Conservation (phyloP, 2,113 vertebrate species). For the Oryzias javanicus region DNA sequence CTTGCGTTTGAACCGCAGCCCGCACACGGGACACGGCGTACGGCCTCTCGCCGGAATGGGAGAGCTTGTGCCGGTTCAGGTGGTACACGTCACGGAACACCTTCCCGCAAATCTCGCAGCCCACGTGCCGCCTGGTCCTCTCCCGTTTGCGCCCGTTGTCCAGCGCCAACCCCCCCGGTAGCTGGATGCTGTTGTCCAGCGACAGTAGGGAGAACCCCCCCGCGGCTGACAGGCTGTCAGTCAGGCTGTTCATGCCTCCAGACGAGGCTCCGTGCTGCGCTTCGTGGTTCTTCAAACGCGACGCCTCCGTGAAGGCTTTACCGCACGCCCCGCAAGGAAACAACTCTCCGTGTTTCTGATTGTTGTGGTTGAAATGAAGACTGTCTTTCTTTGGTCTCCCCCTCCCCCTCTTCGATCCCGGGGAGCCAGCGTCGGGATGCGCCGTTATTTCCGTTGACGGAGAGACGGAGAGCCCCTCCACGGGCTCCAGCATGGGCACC, state of each 20-base stretch:
- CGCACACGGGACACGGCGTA: slow-evolving; percentile 96
- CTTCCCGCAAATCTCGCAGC: slow-evolving; percentile 97
- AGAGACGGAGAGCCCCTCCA: slow-evolving; percentile 83
- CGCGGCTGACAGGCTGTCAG: slow-evolving; percentile 43
- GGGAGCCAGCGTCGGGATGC: slow-evolving; percentile 77
- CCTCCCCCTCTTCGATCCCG: slow-evolving; percentile 82
- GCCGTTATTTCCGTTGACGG: slow-evolving; percentile 81
- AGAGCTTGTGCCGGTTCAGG: slow-evolving; percentile 98
- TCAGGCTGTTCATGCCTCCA: slow-evolving; percentile 75
- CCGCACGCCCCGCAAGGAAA: slow-evolving; percentile 91
- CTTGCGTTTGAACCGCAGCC: slow-evolving; percentile 95
- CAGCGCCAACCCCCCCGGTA: slow-evolving; percentile 72
- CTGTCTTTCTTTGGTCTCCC: slow-evolving; percentile 92
- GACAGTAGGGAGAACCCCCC: slow-evolving; percentile 65
- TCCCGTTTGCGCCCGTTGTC: slow-evolving; percentile 89
- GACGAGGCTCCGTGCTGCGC: slow-evolving; percentile 84
- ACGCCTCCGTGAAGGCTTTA: slow-evolving; percentile 92
- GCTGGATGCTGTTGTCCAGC: slow-evolving; percentile 83
- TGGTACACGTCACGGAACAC: slow-evolving; percentile 98
- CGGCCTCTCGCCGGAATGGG: slow-evolving; percentile 98
- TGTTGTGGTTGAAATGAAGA: slow-evolving; percentile 80
- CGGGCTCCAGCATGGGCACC: slow-evolving; percentile 81
- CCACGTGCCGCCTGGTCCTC: slow-evolving; percentile 94
- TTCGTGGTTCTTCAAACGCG: slow-evolving; percentile 92
- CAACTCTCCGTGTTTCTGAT: slow-evolving; percentile 83